Evolutionary conservation across 2,888 invertebrate genomes (phyloP).

Genomic region (Ethmia dodecea): DNA sequence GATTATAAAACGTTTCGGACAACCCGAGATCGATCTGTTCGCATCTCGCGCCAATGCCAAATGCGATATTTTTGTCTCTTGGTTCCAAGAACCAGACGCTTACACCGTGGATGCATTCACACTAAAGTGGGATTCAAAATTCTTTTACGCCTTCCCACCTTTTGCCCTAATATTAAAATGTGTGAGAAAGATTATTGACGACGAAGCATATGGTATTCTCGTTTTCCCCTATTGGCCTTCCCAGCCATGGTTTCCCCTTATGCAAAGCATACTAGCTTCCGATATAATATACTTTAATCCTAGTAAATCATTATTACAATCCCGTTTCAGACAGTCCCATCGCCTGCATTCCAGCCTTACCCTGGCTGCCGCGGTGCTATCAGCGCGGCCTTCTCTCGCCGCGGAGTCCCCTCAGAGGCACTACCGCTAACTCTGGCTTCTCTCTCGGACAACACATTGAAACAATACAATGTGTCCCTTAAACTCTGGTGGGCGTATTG

Average conservation of each 20-base stretch:
- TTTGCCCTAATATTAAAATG: slow-evolving; percentile 7
- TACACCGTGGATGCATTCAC: slow-evolving; percentile 11
- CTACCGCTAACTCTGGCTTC: slow-evolving; percentile 15
- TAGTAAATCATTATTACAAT: neutral
- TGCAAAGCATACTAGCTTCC: neutral
- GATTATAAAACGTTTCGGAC: neutral
- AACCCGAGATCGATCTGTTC: slow-evolving; percentile 7
- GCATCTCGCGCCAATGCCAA: slow-evolving; percentile 7
- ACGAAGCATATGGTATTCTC: slow-evolving; percentile 6
- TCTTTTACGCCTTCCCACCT: slow-evolving; percentile 10
- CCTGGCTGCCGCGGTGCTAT: slow-evolving; percentile 18
- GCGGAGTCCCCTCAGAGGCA: slow-evolving; percentile 5
- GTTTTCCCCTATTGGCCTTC: slow-evolving; percentile 4
- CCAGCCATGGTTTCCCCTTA: slow-evolving; percentile 19
- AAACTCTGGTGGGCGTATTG: slow-evolving; percentile 19
- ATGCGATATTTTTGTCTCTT: slow-evolving; percentile 4
- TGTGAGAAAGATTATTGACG: slow-evolving; percentile 3
- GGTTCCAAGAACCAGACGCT: slow-evolving; percentile 4
- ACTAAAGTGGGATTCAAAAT: neutral
- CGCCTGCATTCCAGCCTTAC: slow-evolving; percentile 15
- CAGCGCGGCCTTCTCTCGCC: slow-evolving; percentile 14
- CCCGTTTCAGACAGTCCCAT: slow-evolving; percentile 11
- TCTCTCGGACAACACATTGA: slow-evolving; percentile 10
- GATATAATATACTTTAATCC: neutral
- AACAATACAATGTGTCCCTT: slow-evolving; percentile 12